Evolutionary conservation across 2,113 vertebrate genomes (phyloP), one percentile per base, ranked within the genome.

Genomic region (Protobothrops mucrosquamatus): DNA sequence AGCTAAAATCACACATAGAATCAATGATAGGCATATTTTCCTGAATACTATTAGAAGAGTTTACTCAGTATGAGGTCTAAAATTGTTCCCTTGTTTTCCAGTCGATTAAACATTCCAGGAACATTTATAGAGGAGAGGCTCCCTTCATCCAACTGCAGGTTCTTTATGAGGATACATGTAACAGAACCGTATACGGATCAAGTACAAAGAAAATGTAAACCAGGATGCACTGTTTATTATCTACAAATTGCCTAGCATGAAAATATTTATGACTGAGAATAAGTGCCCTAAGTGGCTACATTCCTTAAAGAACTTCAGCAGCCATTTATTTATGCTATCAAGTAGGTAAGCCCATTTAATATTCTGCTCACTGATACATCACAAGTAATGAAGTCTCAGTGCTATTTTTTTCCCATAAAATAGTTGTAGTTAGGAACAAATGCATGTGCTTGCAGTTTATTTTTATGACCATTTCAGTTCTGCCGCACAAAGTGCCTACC

Each of bases 261-360:
- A 97, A 96, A 96, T 92, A 96, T 93, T 97, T 95, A 96, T 91
- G 91, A 89, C 85, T 85, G 61, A 94, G 94, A 86, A 97, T 97
- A 97, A 96, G 97, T 95, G 81, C 94, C 85, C 52, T 96, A 96
- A 95, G 46, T 93, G 4, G 24, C 18, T 92, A 61, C 91, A 92
- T 94, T 94, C 87, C 85, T 96, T 95, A 95, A 95, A 96, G 92
- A 89, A 51, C 55, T 94, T 57, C 43, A 92, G 64, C 46, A 94
- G 24, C 39, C 39, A 15, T 96, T 97, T 95, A 59, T 64, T 95
- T 94, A 48, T 3, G 95, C 51, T 43, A 95, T 92, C 74, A 39
- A n/a, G n/a, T 95, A 96, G 10, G 92, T 89, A 91, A 24, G 29
- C 56, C 64, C 69, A 95, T 93, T 96, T 96, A 94, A 93, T 94